phyloP scores from a whole-genome alignment of 2,113 vertebrate genomes.

The Apodemus speciosus region DNA sequence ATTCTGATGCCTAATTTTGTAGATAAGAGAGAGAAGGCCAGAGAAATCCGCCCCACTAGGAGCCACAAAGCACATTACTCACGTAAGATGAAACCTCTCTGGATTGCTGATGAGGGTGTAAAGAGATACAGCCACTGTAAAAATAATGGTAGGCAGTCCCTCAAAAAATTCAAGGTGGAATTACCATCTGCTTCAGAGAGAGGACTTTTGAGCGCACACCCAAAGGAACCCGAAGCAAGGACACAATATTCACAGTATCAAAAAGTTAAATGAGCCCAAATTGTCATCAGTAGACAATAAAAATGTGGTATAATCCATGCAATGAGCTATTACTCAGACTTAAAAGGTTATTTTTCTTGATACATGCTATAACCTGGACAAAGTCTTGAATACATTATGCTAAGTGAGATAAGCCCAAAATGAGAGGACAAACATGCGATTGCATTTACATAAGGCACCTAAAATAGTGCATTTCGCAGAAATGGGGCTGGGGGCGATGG shows the following conservation, averaged over 20 bases:
- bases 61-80: background rate
- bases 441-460: background rate
- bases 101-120: background rate
- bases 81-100: background rate
- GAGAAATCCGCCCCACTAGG: background rate
- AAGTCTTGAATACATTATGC: background rate
- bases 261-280: background rate
- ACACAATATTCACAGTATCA: background rate
- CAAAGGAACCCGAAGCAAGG: background rate
- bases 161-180: background rate
- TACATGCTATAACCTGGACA: background rate
- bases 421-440: background rate
- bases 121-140: background rate
- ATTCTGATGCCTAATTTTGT: background rate
- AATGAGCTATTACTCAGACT: background rate
- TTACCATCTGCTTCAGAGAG: background rate
- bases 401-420: background rate
- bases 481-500: background rate
- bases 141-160: background rate
- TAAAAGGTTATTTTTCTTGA: background rate
- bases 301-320: background rate
- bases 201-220: background rate
- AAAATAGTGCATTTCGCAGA: background rate
- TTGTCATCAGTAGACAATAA: background rate
- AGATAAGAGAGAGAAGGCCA: background rate